A percentile compares a stretch with the other conserved stretches of the same genome.
These are phyloP conservation scores for Megaceryle torquata DNA, from an alignment of 2,113 vertebrate species.

Conservation along the genomic window DNA sequence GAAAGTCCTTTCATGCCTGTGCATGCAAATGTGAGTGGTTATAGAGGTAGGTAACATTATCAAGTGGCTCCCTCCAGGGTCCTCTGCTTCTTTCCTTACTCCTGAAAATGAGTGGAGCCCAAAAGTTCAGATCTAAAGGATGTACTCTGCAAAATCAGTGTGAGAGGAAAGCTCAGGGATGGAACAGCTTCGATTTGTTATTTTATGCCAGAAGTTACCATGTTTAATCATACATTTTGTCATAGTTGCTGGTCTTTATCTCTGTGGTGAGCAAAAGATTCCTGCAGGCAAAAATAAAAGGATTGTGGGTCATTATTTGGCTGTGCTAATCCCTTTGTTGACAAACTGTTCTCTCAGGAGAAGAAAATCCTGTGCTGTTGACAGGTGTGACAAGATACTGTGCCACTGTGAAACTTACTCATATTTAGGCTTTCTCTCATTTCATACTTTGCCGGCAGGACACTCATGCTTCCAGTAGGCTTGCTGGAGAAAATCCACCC, in stretches of 20 bases:
- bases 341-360: not conserved
- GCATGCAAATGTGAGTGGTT: not conserved
- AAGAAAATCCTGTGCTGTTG: not conserved
- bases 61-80: not conserved
- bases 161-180: not conserved
- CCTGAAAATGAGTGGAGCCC: rapidly evolving
- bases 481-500: not conserved
- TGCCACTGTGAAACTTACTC: not conserved
- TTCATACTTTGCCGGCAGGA: not conserved
- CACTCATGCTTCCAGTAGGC: not conserved
- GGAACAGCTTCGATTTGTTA: rapidly evolving
- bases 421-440: not conserved
- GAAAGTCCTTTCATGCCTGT: not conserved
- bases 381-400: not conserved
- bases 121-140: not conserved
- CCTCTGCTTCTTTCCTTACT: not conserved
- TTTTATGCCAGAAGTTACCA: not conserved
- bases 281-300: not conserved
- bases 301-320: not conserved
- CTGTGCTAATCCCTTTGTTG: not conserved
- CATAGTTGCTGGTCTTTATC: not conserved
- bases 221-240: not conserved
- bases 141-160: not conserved
- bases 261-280: not conserved
- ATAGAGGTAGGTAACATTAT: not conserved